Base-by-base conservation (phyloP, 2,888 invertebrate species). In the Lasioglossum vierecki region DNA sequence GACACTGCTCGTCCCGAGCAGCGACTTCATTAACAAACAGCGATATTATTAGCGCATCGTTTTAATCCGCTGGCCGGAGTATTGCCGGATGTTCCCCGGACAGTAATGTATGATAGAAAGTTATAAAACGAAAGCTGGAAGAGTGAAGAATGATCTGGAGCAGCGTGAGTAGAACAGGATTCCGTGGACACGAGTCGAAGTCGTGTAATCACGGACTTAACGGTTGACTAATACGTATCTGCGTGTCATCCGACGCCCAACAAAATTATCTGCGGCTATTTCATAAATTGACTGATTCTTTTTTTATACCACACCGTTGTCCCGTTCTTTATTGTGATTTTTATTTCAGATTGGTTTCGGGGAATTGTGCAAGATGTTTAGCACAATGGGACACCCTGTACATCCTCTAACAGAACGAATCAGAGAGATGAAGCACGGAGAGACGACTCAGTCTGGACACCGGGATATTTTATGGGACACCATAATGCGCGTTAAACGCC, bases 401-500 rank as follows among this genome's bases (percentile, higher is more conserved):
- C 44, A 73, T 77, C 53, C 35, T 22, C 22, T 30, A 11, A 13
- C 30, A 26, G 49, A 35, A 68, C 57, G 70, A 49, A 77, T 76
- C 46, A 35, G 44, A 60, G 26, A 76, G 83, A 76, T 35, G 77
- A 72, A 85, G 84, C 73, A 35, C 30, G 73, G 35, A n/a, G 63
- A 60, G 74, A 81, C 66, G 84, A 75, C 77, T 80, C 76, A n/a
- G 53, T 73, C 80, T 30, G 76, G 77, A 71, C 79, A 84, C 39
- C 80, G 57, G 82, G 49, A 84, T 85, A 80, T 68, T 89, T 90
- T 88, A 90, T 78, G 83, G 79, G 11, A 80, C 74, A 63, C 79
- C 82, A 82, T 90, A 84, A 83, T 73, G 84, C 84, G 49, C 77
- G 80, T 85, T 88, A 86, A 90, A 90, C 83, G 84, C 79, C 84